Conservation (phyloP, 2,888 invertebrate species). For the Zygothrica quintamaculata region DNA sequence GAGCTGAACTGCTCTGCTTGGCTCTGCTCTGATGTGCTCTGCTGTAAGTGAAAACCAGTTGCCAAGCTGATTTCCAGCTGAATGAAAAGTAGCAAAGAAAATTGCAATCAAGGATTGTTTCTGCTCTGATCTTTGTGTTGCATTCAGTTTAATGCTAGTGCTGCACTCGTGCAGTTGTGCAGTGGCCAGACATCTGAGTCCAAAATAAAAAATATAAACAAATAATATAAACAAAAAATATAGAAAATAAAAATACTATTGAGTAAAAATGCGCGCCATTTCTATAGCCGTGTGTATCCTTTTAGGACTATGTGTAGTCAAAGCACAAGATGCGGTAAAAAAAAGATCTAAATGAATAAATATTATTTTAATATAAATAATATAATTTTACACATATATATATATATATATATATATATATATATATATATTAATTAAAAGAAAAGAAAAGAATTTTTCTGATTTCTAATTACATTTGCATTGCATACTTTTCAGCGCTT, state of each 20-base stretch:
- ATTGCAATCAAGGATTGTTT: conserved; percentile 50
- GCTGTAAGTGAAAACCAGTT: conserved; percentile 77
- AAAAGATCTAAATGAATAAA: not conserved
- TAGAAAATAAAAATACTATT: too few species aligned
- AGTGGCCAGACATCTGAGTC: conserved; percentile 21
- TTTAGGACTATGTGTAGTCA: conserved; percentile 42
- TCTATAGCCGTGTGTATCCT: conserved; percentile 51
- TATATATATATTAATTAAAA: too few species aligned
- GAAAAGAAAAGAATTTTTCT: not conserved
- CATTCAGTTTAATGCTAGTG: conserved; percentile 69
- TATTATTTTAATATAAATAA: too few species aligned
- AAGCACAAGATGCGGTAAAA: conserved; percentile 43
- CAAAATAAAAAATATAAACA: not conserved
- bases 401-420: too few species aligned
- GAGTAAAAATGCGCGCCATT: conserved; percentile 53
- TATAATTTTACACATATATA: too few species aligned
- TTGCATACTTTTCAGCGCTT: conserved; percentile 57
- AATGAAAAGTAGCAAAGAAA: conserved; percentile 48
- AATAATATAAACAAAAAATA: not conserved
- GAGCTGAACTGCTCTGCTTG: too few species aligned
- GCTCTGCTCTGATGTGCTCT: too few species aligned
- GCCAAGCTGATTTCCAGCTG: conserved; percentile 16
- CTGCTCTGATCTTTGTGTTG: conserved; percentile 43
- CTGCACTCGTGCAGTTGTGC: conserved; percentile 72
- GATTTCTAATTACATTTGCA: not conserved